Evolutionary conservation across 2,113 vertebrate genomes (phyloP).

Genomic region (Mormyrus lacerda): DNA sequence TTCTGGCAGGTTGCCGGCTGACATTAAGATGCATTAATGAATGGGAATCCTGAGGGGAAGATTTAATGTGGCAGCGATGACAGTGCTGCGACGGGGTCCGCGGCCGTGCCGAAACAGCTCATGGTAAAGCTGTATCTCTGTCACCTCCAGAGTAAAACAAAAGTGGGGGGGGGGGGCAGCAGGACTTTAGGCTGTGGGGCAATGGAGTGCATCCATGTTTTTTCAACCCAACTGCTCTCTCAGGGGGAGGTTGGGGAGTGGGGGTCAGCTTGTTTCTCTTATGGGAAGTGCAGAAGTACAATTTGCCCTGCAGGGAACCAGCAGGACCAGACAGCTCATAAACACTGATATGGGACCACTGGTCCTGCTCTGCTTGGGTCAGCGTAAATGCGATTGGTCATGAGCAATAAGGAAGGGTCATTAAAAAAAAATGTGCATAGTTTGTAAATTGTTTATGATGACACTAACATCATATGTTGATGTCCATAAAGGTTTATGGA

Average conservation of each 20-base stretch:
- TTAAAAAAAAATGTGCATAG: background rate
- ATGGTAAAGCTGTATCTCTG: background rate
- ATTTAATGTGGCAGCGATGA: background rate
- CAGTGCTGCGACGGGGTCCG: background rate
- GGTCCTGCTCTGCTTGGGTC: background rate
- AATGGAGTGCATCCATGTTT: background rate
- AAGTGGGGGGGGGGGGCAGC: background rate
- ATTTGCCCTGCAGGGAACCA: background rate
- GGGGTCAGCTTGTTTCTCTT: background rate
- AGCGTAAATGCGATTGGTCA: background rate
- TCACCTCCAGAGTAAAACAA: conserved; percentile 9
- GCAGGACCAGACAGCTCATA: background rate
- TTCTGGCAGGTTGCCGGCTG: background rate
- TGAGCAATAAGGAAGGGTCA: background rate
- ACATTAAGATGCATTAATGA: background rate
- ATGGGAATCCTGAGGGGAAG: background rate
- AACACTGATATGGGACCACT: background rate
- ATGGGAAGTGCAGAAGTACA: background rate
- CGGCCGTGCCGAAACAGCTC: background rate
- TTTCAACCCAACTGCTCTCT: conserved; percentile 3
- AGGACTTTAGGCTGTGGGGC: background rate
- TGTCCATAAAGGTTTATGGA: background rate
- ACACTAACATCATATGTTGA: background rate
- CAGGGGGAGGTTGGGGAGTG: background rate
- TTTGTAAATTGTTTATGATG: background rate